Evolutionary conservation across 2,888 invertebrate species (phyloP), one percentile per base, ranked within the genome.

Genomic region (Creontiades dilutus): DNA sequence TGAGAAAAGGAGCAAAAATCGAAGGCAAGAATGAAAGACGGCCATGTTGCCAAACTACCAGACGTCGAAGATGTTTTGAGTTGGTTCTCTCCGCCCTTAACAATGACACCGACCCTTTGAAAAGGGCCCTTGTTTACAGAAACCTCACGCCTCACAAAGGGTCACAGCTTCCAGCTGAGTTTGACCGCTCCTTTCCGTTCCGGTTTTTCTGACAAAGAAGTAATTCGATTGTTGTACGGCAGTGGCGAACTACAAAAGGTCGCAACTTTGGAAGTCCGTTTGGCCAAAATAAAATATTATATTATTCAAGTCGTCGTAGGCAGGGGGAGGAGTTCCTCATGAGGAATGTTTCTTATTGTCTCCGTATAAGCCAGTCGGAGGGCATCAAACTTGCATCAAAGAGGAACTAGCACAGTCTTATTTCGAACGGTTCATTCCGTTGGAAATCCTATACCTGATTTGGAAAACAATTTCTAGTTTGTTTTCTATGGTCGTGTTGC

Each of bases 41-140:
- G 57, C 68, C 68, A 68, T 68, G 23, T 68, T 68, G 68, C 68
- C 68, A 23, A 68, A 68, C 23, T 23, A 27, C 68, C 23, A 23
- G 68, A 68, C 68, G 68, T 19, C 68, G 19, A 68, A 68, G 68
- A 68, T 68, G 68, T 68, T 68, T 68, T 68, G 19, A 68, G 23
- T 68, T 23, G 68, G 23, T 68, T 68, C 68, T 13, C 19, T 68
- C 13, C 68, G 27, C 57, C 57, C 19, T 16, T 19, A 61, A 68
- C 68, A 68, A 68, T 68, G 68, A 68, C 68, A 68, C 68, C 68
- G 68, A 27, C 68, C 68, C 68, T 68, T 68, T 19, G 23, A 52
- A 52, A 52, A 68, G 68, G 23, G 23, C 68, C 68, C 68, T 68
- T 68, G 68, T 68, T 68, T 68, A 68, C 68, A 68, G 68, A 68